Conservation (phyloP, 1,140 invertebrate genomes). For the Aphelenchoides fujianensis region DNA sequence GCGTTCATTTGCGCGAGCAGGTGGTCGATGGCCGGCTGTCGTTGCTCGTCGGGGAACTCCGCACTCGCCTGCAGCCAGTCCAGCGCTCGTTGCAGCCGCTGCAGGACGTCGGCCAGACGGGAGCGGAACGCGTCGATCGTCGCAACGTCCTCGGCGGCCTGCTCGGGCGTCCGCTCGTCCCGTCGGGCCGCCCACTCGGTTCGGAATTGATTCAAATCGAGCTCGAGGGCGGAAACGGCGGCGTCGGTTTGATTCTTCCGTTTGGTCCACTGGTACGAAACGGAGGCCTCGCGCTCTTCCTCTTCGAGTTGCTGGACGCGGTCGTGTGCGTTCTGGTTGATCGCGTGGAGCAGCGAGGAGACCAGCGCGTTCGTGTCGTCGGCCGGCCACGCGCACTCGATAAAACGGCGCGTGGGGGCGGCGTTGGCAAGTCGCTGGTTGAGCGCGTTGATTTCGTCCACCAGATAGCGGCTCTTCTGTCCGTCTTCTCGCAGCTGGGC, state of each 20-base stretch:
- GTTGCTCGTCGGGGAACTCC: background rate
- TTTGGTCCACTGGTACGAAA: slow-evolving; percentile 2
- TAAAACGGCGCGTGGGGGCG: too few species aligned
- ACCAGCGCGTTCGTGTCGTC: too few species aligned
- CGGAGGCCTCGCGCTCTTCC: background rate
- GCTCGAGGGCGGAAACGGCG: background rate
- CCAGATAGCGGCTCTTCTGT: too few species aligned
- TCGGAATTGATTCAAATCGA: background rate
- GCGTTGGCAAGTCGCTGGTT: too few species aligned
- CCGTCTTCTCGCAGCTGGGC: too few species aligned
- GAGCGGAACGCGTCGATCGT: background rate
- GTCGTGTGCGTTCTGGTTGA: too few species aligned
- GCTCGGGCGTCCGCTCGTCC: background rate
- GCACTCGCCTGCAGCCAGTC: slow-evolving; percentile 6
- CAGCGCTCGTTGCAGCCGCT: slow-evolving; percentile 3
- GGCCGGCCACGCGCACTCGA: too few species aligned
- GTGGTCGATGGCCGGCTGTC: background rate
- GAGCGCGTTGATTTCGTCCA: too few species aligned
- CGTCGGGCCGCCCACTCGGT: background rate
- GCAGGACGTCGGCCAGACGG: background rate
- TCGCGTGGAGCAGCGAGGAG: too few species aligned
- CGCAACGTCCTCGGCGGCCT: slow-evolving; percentile 1
- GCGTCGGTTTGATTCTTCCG: background rate
- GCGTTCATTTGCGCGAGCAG: background rate
- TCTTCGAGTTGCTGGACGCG: slow-evolving; percentile 11